Evolutionary conservation across 2,113 vertebrate genomes (phyloP), one percentile per base, ranked within the genome.

Genomic region (Fulmarus glacialis): DNA sequence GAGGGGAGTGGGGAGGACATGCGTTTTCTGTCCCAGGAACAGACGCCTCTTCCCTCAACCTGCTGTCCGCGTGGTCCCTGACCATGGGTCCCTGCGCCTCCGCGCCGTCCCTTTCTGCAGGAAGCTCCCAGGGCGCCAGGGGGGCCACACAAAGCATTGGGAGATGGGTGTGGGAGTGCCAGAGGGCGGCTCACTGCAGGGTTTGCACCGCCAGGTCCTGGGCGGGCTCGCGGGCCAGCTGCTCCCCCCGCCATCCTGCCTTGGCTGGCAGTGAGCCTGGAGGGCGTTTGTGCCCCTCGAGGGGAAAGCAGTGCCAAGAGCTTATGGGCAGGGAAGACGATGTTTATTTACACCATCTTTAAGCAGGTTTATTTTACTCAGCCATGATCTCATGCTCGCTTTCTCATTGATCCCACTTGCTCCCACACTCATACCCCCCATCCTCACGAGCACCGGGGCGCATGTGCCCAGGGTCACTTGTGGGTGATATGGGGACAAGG

Each of bases 71-170:
- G 2, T 45, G 50, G 43, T 80, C 38, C 32, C 32, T 59, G 1
- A 6, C 5, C 0, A 4, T 47, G 29, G 9, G 20, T 66, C 11
- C 7, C 45, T 47, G 34, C 5, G 3, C 19, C 17, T 66, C 29
- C 2, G 0, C 0, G 0, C 29, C 1, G 0, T 23, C 21, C 32
- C 8, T 64, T 78, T 66, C 45, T 34, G 38, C 24, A 24, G 72
- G 23, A 40, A 52, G 67, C 60, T 45, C 74, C 34, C 36, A 40
- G 52, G 32, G 26, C 12, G 13, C 9, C 6, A 5, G 8, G 15
- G n/a, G 11, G 2, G 2, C 59, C 36, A 47, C 19, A 8, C 1
- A 1, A 77, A 78, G 20, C 11, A 12, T 0, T 38, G 1, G 7
- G 12, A 9, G 24, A 10, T 4, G 3, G 20, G 30, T 74, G 24